Evolutionary conservation across 2,797 vertebrate species (phyloP), one percentile per base, ranked within the genome.

Genomic region (Acipenser ruthenus): DNA sequence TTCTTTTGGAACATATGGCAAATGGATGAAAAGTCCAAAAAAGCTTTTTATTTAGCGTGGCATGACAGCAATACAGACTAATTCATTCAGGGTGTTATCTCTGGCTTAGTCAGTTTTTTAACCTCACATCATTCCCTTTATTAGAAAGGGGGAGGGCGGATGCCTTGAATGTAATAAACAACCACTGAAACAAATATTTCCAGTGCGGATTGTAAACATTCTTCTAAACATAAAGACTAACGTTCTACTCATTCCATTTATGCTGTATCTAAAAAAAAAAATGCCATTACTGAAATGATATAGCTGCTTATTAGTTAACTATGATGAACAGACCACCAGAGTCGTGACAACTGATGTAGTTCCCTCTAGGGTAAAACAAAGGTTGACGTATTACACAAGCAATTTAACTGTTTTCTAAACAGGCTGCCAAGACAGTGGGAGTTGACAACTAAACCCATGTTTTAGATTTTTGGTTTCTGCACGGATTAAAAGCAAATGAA

Each of bases 391-490:
- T 96, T 95, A 94, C 92, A 97, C 92, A 95, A 95, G 91, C 91
- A 94, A 94, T 95, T 96, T 94, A 85, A 93, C 90, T 95, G 93
- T 94, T 95, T 96, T 97, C 92, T 93, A 95, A 96, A 95, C 93
- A 94, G 89, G 91, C 93, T 95, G 94, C 95, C 96, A 95, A 93
- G 95, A 95, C 92, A 93, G 93, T 95, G 93, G 92, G 90, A 94
- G 88, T 82, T 95, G 94, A 93, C 93, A 94, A 89, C 83, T 84
- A 80, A 71, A 74, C 84, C 84, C 87, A 77, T 87, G 87, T 90
- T 94, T 92, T 88, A 80, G 71, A 76, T 79, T 80, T 73, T 72
- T 48, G 66, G 75, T 79, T 83, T 87, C 79, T 92, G 87, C 86
- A 89, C 86, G 88, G 86, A 91, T 94, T 88, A 83, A 82, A 88